These are phyloP conservation scores for Perognathus longimembris DNA, from an alignment of 2,113 vertebrate genomes.

Conservation along the genomic window DNA sequence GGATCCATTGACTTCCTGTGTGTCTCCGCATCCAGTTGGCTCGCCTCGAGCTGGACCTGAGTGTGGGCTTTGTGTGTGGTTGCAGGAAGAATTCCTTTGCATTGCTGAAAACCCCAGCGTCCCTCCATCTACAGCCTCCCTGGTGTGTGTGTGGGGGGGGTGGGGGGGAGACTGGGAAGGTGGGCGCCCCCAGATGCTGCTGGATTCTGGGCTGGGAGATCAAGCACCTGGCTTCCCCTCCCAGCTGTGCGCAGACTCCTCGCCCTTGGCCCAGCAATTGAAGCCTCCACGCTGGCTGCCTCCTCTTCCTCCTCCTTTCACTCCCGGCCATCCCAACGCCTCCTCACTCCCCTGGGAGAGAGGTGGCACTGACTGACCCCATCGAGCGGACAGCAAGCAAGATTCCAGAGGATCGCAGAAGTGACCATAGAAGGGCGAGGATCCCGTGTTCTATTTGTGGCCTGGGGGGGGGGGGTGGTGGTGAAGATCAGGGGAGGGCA, in stretches of 20 bases:
- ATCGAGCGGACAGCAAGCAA: not conserved
- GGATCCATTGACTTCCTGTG: conserved; percentile 74
- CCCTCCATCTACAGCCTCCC: not conserved
- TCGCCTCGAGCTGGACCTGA: conserved; percentile 45
- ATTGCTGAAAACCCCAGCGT: not conserved
- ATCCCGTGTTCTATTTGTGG: not conserved
- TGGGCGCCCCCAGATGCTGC: not conserved
- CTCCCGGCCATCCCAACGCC: not conserved
- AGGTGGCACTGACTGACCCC: too few relatives aligned
- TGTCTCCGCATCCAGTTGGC: conserved; percentile 72
- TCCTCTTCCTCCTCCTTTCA: not conserved
- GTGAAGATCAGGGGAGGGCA: too few relatives aligned
- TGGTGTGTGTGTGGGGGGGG: not conserved
- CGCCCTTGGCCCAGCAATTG: not conserved
- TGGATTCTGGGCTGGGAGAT: not conserved
- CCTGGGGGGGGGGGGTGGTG: too few relatives aligned
- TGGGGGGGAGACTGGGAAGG: too few relatives aligned
- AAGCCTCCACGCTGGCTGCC: not conserved
- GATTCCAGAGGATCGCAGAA: not conserved
- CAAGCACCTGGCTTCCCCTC: conserved; percentile 59
- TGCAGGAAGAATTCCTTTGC: not conserved
- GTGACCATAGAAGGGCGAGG: not conserved
- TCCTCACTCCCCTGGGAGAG: not conserved
- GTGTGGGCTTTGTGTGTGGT: conserved; percentile 38
- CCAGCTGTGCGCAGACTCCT: not conserved